Evolutionary conservation across 2,113 vertebrate genomes (phyloP).

Genomic region (Scomber colias): DNA sequence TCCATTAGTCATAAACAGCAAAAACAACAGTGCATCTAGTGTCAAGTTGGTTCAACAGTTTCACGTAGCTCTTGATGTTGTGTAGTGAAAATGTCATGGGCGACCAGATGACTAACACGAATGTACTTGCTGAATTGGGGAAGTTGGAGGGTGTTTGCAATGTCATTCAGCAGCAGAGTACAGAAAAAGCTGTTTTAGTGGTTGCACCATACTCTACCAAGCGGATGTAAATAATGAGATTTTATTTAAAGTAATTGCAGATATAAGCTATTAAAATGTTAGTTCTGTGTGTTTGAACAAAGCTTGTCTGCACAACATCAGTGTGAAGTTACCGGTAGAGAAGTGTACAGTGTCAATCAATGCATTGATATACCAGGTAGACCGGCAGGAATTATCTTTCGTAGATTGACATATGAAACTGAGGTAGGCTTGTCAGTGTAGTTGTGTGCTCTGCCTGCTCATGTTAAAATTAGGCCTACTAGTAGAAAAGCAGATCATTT

Average conservation of each 20-base stretch:
- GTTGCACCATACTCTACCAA: not conserved
- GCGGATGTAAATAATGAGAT: not conserved
- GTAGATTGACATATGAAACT: not conserved
- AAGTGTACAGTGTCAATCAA: not conserved
- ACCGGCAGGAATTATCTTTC: not conserved
- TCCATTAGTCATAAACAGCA: not conserved
- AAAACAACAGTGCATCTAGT: not conserved
- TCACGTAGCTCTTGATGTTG: not conserved
- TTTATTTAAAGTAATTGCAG: too few relatives aligned
- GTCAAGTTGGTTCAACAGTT: not conserved
- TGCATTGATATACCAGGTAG: not conserved
- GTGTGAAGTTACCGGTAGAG: not conserved
- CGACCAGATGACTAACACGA: not conserved
- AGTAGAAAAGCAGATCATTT: not conserved
- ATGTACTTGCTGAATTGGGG: constrained; percentile 28
- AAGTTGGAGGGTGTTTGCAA: constrained; percentile 12
- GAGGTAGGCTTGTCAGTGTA: not conserved
- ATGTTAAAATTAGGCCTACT: not conserved
- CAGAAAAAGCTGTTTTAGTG: not conserved
- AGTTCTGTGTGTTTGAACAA: not conserved
- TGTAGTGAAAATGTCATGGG: not conserved
- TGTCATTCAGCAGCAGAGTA: not conserved
- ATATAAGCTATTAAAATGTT: too few relatives aligned
- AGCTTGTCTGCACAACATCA: not conserved
- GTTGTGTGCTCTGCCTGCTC: not conserved